Base-by-base conservation (phyloP, 2,888 invertebrate genomes). In the Elysia crispata region DNA sequence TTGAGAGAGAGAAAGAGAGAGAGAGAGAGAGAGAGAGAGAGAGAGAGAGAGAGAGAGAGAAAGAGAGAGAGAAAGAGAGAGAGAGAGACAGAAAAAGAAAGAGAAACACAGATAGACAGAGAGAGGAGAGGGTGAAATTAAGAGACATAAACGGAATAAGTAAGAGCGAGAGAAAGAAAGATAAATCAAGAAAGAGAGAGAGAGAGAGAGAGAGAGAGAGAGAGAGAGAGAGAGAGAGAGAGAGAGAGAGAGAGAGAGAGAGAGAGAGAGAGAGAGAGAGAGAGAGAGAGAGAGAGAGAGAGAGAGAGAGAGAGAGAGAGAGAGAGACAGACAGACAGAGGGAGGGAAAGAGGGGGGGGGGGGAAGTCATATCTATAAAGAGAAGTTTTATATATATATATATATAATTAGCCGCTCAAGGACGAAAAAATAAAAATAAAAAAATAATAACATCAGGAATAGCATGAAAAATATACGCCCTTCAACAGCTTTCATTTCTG, bases 271-370 rank as follows among this genome's bases (percentile, higher is more conserved):
- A 33, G 33, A 6, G 23, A 18, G 33, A 69, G 69, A 69, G 20
- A 25, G 11, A 15, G 5, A 50, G 49, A 50, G 49, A 41, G 5
- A 49, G 72, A 49, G 50, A 25, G n/a, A 33, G 33, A 23, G 1
- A 67, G 13, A 28, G 30, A 28, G 13, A 28, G 13, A 28, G 30
- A 69, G 41, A 69, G 33, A 69, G 69, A 33, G 41, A 3, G 28
- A 50, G 50, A 49, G 60, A 18, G 28, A 15, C 11, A 57, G 74
- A 74, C 1, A 30, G 62, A 60, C 30, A 75, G 75, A n/a, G 30
- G n/a, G 1, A 18, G 57, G 18, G 62, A 60, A n/a, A 25, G 25
- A 62, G 18, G 33, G 62, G n/a, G 49, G 11, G 25, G 15, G 50
- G 1, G 50, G 5, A 25, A 18, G 8, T 18, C n/a, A 25, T 28